phyloP scores from a whole-genome alignment of 1,140 invertebrate genomes.

The Drosophila mauritiana region DNA sequence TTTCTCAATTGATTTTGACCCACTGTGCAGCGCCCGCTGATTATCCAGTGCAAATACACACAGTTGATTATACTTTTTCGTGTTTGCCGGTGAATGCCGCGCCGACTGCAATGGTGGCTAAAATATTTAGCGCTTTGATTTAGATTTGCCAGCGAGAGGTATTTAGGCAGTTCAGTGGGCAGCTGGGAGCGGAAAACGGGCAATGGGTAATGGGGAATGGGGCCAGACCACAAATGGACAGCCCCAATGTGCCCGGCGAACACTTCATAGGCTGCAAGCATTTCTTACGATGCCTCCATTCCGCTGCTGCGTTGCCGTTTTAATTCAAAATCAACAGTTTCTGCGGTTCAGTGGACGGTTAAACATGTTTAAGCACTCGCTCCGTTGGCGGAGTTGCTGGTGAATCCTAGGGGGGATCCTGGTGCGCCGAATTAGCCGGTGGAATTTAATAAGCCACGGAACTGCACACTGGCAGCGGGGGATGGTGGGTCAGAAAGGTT shows the following conservation, averaged over 20 bases:
- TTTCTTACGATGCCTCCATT: constrained; percentile 57
- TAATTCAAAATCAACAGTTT: constrained; percentile 83
- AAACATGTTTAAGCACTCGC: constrained; percentile 75
- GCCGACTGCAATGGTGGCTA: constrained; percentile 64
- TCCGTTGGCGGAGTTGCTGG: background rate
- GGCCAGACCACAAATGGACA: constrained; percentile 68
- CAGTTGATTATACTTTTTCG: constrained; percentile 83
- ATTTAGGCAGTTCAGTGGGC: constrained; percentile 62
- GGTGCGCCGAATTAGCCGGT: background rate
- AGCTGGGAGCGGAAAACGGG: background rate
- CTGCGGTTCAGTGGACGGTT: constrained; percentile 79
- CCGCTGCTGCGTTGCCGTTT: constrained; percentile 44
- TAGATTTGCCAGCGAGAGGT: constrained; percentile 78
- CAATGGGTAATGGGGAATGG: background rate
- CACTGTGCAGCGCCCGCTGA: constrained; percentile 57
- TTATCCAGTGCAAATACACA: constrained; percentile 81
- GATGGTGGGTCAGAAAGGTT: background rate
- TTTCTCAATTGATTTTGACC: background rate
- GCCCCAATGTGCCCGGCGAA: constrained; percentile 38
- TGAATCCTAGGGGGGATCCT: background rate
- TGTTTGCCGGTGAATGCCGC: constrained; percentile 60
- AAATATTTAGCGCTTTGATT: constrained; percentile 83
- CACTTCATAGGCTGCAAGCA: constrained; percentile 41
- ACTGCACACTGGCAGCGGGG: background rate
- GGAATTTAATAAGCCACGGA: constrained; percentile 24